Evolutionary conservation across 1,140 invertebrate genomes (phyloP).

Genomic region (Aphidius ervi): DNA sequence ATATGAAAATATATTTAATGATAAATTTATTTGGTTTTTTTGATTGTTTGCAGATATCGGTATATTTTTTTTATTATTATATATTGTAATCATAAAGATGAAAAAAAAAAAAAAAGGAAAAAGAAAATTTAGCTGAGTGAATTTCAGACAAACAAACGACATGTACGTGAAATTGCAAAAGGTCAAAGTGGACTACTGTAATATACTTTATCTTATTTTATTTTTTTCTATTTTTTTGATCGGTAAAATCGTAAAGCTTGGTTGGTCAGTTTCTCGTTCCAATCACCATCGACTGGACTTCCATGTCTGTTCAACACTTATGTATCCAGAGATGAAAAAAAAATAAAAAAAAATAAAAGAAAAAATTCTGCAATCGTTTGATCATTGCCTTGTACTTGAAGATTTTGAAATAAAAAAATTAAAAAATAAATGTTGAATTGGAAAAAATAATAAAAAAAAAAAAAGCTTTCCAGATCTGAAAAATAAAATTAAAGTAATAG

Average conservation of each 20-base stretch:
- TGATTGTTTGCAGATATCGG: too few relatives aligned
- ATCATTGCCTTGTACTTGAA: constrained; percentile 23
- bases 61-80: too few relatives aligned
- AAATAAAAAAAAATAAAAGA: too few relatives aligned
- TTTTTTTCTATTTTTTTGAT: too few relatives aligned
- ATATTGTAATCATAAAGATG: too few relatives aligned
- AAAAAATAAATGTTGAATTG: background rate
- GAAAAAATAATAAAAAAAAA: constrained; percentile 10
- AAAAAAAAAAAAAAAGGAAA: background rate
- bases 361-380: constrained; percentile 25
- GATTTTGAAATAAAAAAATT: constrained; percentile 1
- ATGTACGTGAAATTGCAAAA: constrained; percentile 21
- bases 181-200: background rate
- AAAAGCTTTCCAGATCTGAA: constrained; percentile 16
- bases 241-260: too few relatives aligned
- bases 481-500: too few relatives aligned
- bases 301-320: background rate
- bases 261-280: constrained; percentile 17
- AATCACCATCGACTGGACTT: constrained; percentile 27
- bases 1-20: too few relatives aligned
- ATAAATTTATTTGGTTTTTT: too few relatives aligned
- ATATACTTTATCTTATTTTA: too few relatives aligned
- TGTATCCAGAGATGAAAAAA: background rate
- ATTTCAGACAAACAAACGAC: constrained; percentile 15
- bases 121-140: constrained; percentile 7